These are phyloP conservation scores for Oceanodroma tethys DNA, from an alignment of 2,113 vertebrate species.

Conservation along the genomic window DNA sequence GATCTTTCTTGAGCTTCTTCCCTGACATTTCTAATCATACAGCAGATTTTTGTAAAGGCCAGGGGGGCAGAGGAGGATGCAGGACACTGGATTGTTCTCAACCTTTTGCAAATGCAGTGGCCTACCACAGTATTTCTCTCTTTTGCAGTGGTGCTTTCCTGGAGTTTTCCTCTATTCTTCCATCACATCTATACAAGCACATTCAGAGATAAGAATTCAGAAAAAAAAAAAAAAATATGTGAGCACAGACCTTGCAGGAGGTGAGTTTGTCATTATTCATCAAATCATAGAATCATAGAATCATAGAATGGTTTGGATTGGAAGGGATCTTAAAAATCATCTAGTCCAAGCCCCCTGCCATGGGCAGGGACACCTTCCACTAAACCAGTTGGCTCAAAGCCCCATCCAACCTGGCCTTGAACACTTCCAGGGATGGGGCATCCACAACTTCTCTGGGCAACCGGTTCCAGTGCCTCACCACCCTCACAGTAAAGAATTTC, in stretches of 20 bases:
- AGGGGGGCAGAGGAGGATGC: background rate
- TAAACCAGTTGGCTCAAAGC: too few relatives aligned
- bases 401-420: too few relatives aligned
- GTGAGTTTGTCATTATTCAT: slow-evolving; percentile 56
- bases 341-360: too few relatives aligned
- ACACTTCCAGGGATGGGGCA: too few relatives aligned
- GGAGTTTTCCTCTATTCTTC: background rate
- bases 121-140: background rate
- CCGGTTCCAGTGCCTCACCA: too few relatives aligned
- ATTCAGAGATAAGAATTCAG: slow-evolving; percentile 11
- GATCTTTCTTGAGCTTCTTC: background rate
- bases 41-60: background rate
- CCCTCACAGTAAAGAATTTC: too few relatives aligned
- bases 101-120: background rate
- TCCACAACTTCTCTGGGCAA: too few relatives aligned
- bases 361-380: too few relatives aligned
- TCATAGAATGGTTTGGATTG: too few relatives aligned
- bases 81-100: background rate
- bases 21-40: background rate
- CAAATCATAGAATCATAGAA: too few relatives aligned
- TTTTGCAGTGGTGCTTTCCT: background rate
- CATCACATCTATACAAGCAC: background rate
- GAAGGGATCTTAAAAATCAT: too few relatives aligned
- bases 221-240: background rate
- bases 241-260: slow-evolving; percentile 43